Base-by-base conservation (phyloP, 37 sponge, comb jelly and placozoan genomes). In the Beroe forskalii region DNA sequence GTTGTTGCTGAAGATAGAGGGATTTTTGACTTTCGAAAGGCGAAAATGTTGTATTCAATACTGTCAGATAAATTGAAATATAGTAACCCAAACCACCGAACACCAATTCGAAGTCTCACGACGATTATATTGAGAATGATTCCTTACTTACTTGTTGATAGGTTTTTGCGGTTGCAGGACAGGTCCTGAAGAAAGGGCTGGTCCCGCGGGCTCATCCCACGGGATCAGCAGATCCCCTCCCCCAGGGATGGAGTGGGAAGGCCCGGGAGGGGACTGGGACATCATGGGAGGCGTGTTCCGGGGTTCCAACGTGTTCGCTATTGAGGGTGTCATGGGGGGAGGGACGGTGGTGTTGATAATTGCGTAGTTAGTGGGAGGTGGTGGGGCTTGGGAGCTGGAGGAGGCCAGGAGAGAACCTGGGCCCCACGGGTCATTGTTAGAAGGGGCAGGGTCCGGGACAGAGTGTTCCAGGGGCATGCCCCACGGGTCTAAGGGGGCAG, bases 401-500 rank as follows among this genome's bases (percentile, higher is more conserved):
- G 86, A 22, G 30, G 14, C 86, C 25, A 43, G 55, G 48, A 80
- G 35, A 19, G 86, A 43, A 23, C 38, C 60, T 43, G 60, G 60
- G 23, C 41, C 86, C 86, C 86, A 80, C 12, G 86, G 86, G 30
- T 80, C 86, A 48, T 48, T 48, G 60, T 40, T 80, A 33, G 76
- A 14, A 72, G 39, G 39, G 8, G 35, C 8, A 19, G 38, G 35
- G 2, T 31, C 37, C 12, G 72, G 72, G 4, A 6, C 19, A 33
- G 72, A 69, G 2, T 31, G 37, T 36, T 33, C 72, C 17, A 76
- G 62, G 22, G 76, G 91, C 75, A 76, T 60, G 62, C 62, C 76
- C 91, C 91, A 91, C 12, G 91, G 91, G 76, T 91, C 91, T 20
- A 67, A 39, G 30, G 91, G 55, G 72, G 67, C 61, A 28, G 67